Percentiles rank a stretch among this genome's conserved stretches.
Evolutionary conservation across 2,113 vertebrate species (phyloP).

Genomic region (Phalacrocorax aristotelis): DNA sequence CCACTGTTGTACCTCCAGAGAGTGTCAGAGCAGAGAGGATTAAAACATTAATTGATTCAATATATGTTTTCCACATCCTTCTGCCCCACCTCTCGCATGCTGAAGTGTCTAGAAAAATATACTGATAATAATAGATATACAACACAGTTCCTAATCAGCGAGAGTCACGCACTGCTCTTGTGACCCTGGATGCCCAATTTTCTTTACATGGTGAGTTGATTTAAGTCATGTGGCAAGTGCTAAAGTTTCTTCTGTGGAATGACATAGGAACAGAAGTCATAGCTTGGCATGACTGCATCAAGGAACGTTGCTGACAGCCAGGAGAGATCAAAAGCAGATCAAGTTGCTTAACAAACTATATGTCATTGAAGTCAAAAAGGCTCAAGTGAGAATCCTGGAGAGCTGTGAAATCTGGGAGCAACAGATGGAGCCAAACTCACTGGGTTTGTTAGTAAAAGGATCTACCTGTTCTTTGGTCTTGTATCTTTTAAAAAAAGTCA

Average conservation of each 20-base stretch:
- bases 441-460: constrained; percentile 19
- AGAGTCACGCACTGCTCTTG: neutral
- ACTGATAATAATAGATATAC: neutral
- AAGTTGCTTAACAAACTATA: constrained; percentile 68
- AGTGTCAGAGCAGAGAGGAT: neutral
- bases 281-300: constrained; percentile 54
- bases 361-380: constrained; percentile 52
- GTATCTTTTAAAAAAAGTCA: neutral
- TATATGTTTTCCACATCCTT: neutral
- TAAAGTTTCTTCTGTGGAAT: constrained; percentile 60
- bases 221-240: constrained; percentile 69
- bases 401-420: constrained; percentile 56
- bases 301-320: constrained; percentile 62
- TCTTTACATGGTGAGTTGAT: constrained; percentile 55
- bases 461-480: neutral
- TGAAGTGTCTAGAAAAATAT: neutral
- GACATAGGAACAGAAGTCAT: constrained; percentile 53
- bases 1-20: neutral
- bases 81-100: neutral
- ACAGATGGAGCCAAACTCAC: constrained; percentile 34
- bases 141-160: neutral
- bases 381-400: constrained; percentile 35
- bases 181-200: constrained; percentile 21
- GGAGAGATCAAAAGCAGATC: constrained; percentile 75
- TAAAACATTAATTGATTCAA: neutral